These are phyloP conservation scores for Pelagia noctiluca DNA, from an alignment of 30 jellyfish, hydroid and myxozoan genomes.

Conservation along the genomic window DNA sequence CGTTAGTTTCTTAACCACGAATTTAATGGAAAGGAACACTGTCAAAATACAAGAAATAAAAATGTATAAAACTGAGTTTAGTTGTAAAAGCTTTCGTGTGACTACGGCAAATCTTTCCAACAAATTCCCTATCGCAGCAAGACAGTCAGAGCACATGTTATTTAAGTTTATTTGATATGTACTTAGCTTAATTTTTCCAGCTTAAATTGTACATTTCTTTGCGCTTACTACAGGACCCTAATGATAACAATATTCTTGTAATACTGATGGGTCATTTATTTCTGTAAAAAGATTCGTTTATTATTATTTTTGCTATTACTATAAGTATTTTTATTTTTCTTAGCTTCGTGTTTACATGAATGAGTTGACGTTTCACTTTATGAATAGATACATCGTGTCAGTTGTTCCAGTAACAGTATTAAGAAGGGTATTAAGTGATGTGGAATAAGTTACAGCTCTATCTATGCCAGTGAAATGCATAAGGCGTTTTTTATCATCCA, in stretches of 20 bases:
- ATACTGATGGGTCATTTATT: too few relatives aligned
- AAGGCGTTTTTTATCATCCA: too few relatives aligned
- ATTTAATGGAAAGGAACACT: slow-evolving; percentile 18
- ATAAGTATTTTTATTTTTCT: neutral
- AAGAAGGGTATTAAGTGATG: too few relatives aligned
- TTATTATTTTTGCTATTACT: neutral
- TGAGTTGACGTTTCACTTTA: too few relatives aligned
- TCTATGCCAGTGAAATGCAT: too few relatives aligned
- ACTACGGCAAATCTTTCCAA: slow-evolving; percentile 15
- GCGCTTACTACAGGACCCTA: slow-evolving; percentile 24
- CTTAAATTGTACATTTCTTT: slow-evolving; percentile 20
- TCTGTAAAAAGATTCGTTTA: neutral
- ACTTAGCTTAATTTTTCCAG: slow-evolving; percentile 30
- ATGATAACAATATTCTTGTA: slow-evolving; percentile 11
- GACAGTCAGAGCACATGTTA: neutral
- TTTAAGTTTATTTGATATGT: neutral
- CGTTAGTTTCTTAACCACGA: too few relatives aligned
- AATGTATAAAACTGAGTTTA: neutral
- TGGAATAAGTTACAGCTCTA: too few relatives aligned
- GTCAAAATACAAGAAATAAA: slow-evolving; percentile 20
- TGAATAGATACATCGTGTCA: too few relatives aligned
- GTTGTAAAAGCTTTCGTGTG: slow-evolving; percentile 23
- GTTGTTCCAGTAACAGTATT: too few relatives aligned
- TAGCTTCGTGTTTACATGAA: too few relatives aligned
- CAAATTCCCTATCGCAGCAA: slow-evolving; percentile 13